Base-by-base conservation (phyloP, 1,140 invertebrate genomes). In the Diachasma alloeum region DNA sequence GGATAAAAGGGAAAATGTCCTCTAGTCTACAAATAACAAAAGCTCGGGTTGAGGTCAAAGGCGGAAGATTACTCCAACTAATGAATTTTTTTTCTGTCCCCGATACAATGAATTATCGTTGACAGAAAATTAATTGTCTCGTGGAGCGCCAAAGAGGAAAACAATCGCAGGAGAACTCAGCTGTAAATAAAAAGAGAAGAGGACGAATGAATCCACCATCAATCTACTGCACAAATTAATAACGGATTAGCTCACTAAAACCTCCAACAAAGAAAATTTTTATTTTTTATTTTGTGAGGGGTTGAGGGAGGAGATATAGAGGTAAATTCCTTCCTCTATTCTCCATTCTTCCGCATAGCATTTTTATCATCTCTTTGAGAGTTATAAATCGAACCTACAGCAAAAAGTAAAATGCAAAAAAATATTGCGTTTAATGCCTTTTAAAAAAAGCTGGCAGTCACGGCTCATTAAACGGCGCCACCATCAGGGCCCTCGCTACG, bases 381-480 rank as follows among this genome's bases (percentile, higher is more conserved):
- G 59, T 74, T 48, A 53, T 48, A 67, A 66, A 44, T 59, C 63
- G 59, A 39, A 67, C 19, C 11, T 48, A 36, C 46, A 70, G 31
- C 24, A 53, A 70, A 19, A 46, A 42, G 63, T 71, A 72, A 36
- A 76, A 68, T 53, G 31, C 31, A 69, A 37, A 70, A 37, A 56
- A 37, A 75, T 19, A 68, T 13, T 17, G 0, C 22, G 59, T 13
- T 63, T 63, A 63, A 63, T 24, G 59, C 59, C 11, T 63, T 63
- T 63, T 17, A 69, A 75, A 75, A 48, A 69, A 36, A 68, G 22
- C 24, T 68, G 36, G 72, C 17, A 74, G 75, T 72, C 44, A 76
- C 37, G 75, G 75, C 53, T 76, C 75, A 76, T 76, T 76, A 76
- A 76, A 76, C 75, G 69, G 75, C 75, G 69, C 75, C 48, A 76